These are phyloP conservation scores for Tenualosa thibaudeaui DNA, from an alignment of 2,797 vertebrate genomes.

Conservation along the genomic window DNA sequence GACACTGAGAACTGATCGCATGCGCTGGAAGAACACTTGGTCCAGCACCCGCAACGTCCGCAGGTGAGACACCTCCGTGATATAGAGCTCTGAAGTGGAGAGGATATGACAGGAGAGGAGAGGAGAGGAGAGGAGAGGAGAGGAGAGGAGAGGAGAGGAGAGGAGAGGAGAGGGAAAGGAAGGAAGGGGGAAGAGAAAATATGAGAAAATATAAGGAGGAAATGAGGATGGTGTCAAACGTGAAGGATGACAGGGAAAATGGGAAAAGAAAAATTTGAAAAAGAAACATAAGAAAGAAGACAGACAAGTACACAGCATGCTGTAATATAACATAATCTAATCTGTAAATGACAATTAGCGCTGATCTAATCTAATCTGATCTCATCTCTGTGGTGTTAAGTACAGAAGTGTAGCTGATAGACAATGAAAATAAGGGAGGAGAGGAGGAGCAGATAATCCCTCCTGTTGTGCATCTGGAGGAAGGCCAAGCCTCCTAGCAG, in stretches of 20 bases:
- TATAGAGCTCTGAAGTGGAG: slow-evolving; percentile 82
- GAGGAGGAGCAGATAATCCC: not conserved
- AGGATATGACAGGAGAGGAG: no score
- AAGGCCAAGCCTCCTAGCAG: not conserved
- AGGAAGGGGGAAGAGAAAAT: no score
- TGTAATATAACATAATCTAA: not conserved
- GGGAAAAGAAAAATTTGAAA: not conserved
- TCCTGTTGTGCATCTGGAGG: not conserved
- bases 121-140: not conserved
- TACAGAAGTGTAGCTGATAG: not conserved
- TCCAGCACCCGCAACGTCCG: slow-evolving; percentile 87
- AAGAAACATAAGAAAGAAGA: not conserved
- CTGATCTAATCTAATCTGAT: not conserved
- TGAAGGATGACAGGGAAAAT: not conserved
- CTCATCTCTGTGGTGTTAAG: not conserved
- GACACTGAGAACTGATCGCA: slow-evolving; percentile 78
- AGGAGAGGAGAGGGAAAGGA: no score
- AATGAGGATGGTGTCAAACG: not conserved
- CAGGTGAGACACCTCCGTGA: slow-evolving; percentile 88
- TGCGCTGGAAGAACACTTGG: slow-evolving; percentile 88
- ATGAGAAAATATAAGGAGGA: no score
- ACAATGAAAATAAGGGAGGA: not conserved
- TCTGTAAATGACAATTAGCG: not conserved
- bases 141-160: no score
- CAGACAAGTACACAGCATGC: not conserved